Conservation (phyloP, 1,140 invertebrate species). For the Trachymyrmex cornetzi region DNA sequence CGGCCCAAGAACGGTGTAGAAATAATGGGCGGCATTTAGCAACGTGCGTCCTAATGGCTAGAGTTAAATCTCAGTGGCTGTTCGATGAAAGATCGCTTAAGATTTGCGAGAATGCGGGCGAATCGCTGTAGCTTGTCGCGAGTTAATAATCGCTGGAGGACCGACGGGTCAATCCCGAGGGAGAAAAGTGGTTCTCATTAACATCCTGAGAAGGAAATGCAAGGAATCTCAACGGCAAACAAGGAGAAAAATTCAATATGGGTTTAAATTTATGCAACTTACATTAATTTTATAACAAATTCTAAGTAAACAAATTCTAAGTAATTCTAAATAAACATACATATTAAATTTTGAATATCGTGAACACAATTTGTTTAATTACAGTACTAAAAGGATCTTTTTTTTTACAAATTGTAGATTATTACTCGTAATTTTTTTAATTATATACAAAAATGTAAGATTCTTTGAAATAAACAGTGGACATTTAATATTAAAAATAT, state of each 20-base stretch:
- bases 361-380: neutral
- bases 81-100: conserved; percentile 50
- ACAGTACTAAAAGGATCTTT: neutral
- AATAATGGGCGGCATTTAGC: conserved; percentile 61
- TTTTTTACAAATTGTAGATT: neutral
- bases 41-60: conserved; percentile 36
- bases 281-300: neutral
- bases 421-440: neutral
- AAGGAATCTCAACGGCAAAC: neutral
- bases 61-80: conserved; percentile 48
- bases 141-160: conserved; percentile 60
- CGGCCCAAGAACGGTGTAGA: conserved; percentile 3
- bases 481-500: neutral
- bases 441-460: neutral
- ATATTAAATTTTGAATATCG: neutral
- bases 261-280: neutral
- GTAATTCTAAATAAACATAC: neutral
- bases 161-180: conserved; percentile 18
- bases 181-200: conserved; percentile 16
- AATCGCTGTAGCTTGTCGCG: conserved; percentile 63
- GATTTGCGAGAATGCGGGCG: conserved; percentile 71
- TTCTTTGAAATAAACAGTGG: neutral
- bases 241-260: neutral
- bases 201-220: neutral
- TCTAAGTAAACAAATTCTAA: neutral